A percentile compares a stretch with the other conserved stretches of the same genome.
phyloP scores from a whole-genome alignment of 2,888 invertebrate species.

The Tetragnatha montana region DNA sequence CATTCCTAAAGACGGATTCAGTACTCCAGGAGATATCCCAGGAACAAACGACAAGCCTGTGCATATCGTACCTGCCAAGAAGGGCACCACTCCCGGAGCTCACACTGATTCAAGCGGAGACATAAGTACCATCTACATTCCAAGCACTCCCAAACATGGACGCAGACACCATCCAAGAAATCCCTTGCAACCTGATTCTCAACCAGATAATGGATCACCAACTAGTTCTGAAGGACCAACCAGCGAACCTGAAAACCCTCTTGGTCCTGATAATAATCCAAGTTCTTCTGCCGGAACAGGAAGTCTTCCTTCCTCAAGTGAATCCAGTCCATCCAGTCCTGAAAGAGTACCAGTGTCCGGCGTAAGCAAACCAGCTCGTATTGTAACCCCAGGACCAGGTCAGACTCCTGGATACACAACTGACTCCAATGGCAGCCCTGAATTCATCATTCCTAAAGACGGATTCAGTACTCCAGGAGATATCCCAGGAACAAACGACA shows the following conservation, averaged over 20 bases:
- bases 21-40: no score
- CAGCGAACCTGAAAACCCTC: background rate
- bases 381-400: background rate
- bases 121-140: no score
- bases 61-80: no score
- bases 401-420: background rate
- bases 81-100: no score
- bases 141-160: no score
- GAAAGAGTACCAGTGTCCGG: background rate
- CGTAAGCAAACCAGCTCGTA: background rate
- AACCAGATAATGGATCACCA: background rate
- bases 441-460: slow-evolving; percentile 3
- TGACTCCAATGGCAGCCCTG: background rate
- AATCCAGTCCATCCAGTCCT: background rate
- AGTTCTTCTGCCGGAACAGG: background rate
- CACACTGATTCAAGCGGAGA: no score
- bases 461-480: slow-evolving; percentile 12
- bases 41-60: no score
- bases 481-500: slow-evolving; percentile 10
- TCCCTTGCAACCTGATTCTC: background rate
- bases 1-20: no score
- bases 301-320: background rate
- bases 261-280: background rate
- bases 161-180: no score
- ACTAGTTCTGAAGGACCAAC: background rate